Percentiles rank a stretch among this genome's conserved stretches.
phyloP scores from a whole-genome alignment of 2,113 vertebrate genomes.

The Gadus chalcogrammus region DNA sequence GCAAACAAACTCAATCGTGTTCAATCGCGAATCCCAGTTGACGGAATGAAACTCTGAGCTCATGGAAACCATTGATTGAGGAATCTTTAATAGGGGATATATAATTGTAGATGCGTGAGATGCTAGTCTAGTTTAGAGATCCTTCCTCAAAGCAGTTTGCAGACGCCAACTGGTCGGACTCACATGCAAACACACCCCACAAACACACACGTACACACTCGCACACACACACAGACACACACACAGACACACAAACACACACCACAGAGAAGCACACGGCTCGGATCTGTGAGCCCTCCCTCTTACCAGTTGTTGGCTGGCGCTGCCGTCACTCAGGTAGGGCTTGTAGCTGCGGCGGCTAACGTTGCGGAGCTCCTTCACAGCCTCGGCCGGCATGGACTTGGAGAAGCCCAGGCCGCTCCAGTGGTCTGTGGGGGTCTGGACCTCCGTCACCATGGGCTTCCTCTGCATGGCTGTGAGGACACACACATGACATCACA shows the following conservation, averaged over 20 bases:
- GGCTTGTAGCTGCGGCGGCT: conserved; percentile 75
- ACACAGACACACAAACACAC: neutral
- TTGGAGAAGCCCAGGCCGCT: conserved; percentile 80
- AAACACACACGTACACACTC: too few relatives aligned
- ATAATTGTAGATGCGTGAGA: too few relatives aligned
- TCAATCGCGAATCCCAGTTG: too few relatives aligned
- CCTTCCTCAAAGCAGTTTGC: neutral
- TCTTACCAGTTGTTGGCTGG: conserved; percentile 58
- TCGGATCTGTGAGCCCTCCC: neutral
- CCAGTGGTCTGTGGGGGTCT: conserved; percentile 78
- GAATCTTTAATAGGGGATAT: too few relatives aligned
- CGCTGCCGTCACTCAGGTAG: conserved; percentile 57
- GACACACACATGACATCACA: conserved; percentile 3
- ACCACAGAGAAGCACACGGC: neutral
- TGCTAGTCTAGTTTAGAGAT: too few relatives aligned
- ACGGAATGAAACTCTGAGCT: too few relatives aligned
- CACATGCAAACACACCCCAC: neutral
- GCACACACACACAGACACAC: too few relatives aligned
- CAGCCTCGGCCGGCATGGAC: conserved; percentile 77
- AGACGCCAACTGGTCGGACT: neutral
- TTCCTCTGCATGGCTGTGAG: conserved; percentile 76
- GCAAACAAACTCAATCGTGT: too few relatives aligned
- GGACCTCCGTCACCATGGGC: conserved; percentile 75
- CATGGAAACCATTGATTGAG: too few relatives aligned
- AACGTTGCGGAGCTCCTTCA: conserved; percentile 73